Conservation (phyloP, 2,888 invertebrate genomes). For the Axea sp. region DNA sequence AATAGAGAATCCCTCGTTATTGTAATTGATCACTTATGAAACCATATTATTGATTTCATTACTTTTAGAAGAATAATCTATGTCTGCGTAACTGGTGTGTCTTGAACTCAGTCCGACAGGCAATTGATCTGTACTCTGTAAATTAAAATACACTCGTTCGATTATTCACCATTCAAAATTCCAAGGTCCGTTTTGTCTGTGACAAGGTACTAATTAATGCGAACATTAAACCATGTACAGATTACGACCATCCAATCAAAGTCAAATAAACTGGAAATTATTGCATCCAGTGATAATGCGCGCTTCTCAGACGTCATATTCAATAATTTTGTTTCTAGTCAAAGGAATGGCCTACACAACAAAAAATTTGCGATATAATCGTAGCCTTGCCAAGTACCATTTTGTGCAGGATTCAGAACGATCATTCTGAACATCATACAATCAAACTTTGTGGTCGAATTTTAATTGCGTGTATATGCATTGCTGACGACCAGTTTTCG, state of each 20-base stretch:
- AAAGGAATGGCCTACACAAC: slow-evolving; percentile 66
- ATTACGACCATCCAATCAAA: slow-evolving; percentile 35
- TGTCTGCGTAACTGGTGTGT: slow-evolving; percentile 26
- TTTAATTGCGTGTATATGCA: slow-evolving; percentile 26
- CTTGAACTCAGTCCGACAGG: slow-evolving; percentile 7
- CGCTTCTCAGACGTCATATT: slow-evolving; percentile 62
- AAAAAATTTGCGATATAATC: slow-evolving; percentile 50
- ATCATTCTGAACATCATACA: slow-evolving; percentile 41
- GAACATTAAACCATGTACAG: slow-evolving; percentile 21
- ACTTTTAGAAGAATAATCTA: no score
- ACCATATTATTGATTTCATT: background rate
- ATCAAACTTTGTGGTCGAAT: slow-evolving; percentile 35
- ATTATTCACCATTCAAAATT: slow-evolving; percentile 21
- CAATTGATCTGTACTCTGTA: slow-evolving; percentile 11
- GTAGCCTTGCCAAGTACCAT: slow-evolving; percentile 50
- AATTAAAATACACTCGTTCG: slow-evolving; percentile 25
- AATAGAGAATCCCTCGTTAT: no score
- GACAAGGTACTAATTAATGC: background rate
- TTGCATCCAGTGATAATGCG: slow-evolving; percentile 62
- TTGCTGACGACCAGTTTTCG: slow-evolving; percentile 20
- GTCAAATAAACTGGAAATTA: slow-evolving; percentile 32
- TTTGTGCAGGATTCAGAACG: slow-evolving; percentile 25
- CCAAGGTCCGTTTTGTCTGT: background rate
- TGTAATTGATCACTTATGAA: no score
- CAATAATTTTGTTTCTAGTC: slow-evolving; percentile 55